Base-by-base conservation (phyloP, 92 coral and sea anemone genomes). In the Epizoanthus scotinus region DNA sequence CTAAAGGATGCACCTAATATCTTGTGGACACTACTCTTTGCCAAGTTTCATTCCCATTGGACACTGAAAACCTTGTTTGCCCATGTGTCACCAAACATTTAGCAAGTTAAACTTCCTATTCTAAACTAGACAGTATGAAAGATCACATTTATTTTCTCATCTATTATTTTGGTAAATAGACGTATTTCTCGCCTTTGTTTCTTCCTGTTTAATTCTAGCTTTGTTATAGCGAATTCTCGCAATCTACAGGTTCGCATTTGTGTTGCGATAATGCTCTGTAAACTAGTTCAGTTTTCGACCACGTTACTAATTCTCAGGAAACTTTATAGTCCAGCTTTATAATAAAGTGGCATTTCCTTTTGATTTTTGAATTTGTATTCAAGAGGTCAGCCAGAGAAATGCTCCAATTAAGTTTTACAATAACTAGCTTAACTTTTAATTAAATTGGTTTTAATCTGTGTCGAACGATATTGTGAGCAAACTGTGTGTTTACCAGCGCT, bases 351-450 rank as follows among this genome's bases (percentile, higher is more conserved):
- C 52, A 47, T 21, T 34, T 15, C 8, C 68, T 6, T 15, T 36
- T 22, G 19, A 4, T 47, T 47, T n/a, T 13, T 47, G 12, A 47
- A 47, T 10, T 9, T 12, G n/a, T 21, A 29, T 19, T 34, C 17
- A 59, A 75, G 24, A 36, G 29, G 3, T 38, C 56, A 68, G 27
- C 57, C 8, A 22, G 18, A 38, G 47, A 59, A 36, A 36, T n/a
- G 42, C 18, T 5, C 56, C 55, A 75, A 75, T 75, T 60, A 60
- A 59, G 38, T 59, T 75, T 59, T 19, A 36, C 40, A 75, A 75
- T 22, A 75, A 59, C n/a, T 13, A 75, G 68, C 68, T 75, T 75
- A 60, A 59, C 81, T 54, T 75, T 60, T 75, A 59, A 75, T 75
- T 59, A 75, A 75, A 59, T 44, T 20, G 66, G 53, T 75, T 59